Conservation (phyloP, 2,797 vertebrate species). For the Chanos chanos region DNA sequence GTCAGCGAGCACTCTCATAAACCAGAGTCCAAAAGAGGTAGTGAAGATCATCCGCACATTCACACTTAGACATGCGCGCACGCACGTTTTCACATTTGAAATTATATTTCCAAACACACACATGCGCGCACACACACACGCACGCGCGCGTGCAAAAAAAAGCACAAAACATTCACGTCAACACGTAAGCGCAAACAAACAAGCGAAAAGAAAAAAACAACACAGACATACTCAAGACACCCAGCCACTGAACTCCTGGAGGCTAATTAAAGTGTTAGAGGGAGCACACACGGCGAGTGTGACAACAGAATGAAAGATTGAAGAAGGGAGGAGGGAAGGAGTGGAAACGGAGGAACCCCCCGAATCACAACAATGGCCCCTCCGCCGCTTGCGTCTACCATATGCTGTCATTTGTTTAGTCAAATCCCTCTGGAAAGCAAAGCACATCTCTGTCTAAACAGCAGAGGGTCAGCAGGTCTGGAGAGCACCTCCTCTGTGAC, state of each 20-base stretch:
- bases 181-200: background rate
- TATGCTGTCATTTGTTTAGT: slow-evolving; percentile 81
- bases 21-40: background rate
- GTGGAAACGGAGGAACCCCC: slow-evolving; percentile 52
- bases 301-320: slow-evolving; percentile 80
- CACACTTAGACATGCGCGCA: too few relatives aligned
- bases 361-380: slow-evolving; percentile 73
- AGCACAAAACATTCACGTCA: slow-evolving; percentile 39
- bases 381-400: slow-evolving; percentile 72
- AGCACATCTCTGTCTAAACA: slow-evolving; percentile 60
- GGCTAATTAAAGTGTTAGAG: slow-evolving; percentile 73
- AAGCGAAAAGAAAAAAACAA: slow-evolving; percentile 8
- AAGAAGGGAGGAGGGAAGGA: slow-evolving; percentile 60
- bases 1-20: background rate
- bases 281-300: slow-evolving; percentile 68
- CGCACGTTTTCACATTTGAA: too few relatives aligned
- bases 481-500: slow-evolving; percentile 14
- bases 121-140: too few relatives aligned
- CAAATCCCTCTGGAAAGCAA: slow-evolving; percentile 71
- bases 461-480: slow-evolving; percentile 45
- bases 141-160: too few relatives aligned
- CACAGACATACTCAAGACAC: slow-evolving; percentile 3
- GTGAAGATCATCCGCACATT: too few relatives aligned
- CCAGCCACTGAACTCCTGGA: slow-evolving; percentile 61
- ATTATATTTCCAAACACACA: too few relatives aligned